A percentile compares a stretch with the other conserved stretches of the same genome.
These are phyloP conservation scores for Limenitis camilla DNA, from an alignment of 2,888 invertebrate genomes.

Conservation along the genomic window DNA sequence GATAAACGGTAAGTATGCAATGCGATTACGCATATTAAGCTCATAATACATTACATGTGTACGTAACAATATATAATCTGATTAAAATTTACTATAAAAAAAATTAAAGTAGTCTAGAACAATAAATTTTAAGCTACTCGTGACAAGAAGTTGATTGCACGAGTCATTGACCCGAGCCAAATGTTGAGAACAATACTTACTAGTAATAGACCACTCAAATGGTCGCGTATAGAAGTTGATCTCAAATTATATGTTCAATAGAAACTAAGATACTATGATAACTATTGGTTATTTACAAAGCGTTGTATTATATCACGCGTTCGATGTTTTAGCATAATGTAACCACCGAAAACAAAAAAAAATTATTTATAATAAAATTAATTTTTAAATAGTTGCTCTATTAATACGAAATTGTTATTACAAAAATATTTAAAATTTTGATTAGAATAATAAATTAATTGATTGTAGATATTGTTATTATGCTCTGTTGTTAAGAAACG, in stretches of 20 bases:
- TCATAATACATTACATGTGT: too few relatives aligned
- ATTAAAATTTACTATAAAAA: not conserved
- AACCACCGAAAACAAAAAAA: too few relatives aligned
- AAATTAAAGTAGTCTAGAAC: slow-evolving; percentile 14
- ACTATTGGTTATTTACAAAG: not conserved
- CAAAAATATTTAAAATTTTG: too few relatives aligned
- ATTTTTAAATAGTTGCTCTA: too few relatives aligned
- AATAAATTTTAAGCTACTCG: slow-evolving; percentile 32
- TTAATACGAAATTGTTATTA: too few relatives aligned
- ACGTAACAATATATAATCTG: not conserved
- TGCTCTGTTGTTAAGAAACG: too few relatives aligned
- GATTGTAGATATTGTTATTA: too few relatives aligned
- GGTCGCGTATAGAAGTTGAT: slow-evolving; percentile 40
- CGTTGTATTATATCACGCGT: not conserved
- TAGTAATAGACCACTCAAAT: slow-evolving; percentile 43
- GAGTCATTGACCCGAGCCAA: slow-evolving; percentile 59
- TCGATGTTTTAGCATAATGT: too few relatives aligned
- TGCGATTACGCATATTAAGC: too few relatives aligned
- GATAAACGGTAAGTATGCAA: too few relatives aligned
- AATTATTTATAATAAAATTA: too few relatives aligned
- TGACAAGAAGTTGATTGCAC: slow-evolving; percentile 47
- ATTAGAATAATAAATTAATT: too few relatives aligned
- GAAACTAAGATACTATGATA: slow-evolving; percentile 25
- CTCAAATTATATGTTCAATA: slow-evolving; percentile 38
- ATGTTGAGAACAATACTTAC: slow-evolving; percentile 64